These are phyloP conservation scores for Deilephila porcellus DNA, from an alignment of 2,888 invertebrate species.

Conservation along the genomic window DNA sequence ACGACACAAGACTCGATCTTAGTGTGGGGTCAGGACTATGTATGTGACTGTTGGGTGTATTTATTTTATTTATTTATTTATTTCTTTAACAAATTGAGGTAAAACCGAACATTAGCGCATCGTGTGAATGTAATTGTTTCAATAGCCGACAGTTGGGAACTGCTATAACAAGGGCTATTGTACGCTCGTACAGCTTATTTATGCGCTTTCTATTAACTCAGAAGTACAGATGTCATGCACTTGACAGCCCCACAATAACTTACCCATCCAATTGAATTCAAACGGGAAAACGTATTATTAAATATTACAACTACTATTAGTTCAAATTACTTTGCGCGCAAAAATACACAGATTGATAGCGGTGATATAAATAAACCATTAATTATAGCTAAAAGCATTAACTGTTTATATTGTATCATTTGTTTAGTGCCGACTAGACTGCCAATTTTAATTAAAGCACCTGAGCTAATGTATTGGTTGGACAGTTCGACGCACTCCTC, in stretches of 20 bases:
- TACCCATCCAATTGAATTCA: neutral
- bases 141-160: constrained; percentile 8
- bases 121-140: constrained; percentile 4
- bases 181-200: constrained; percentile 14
- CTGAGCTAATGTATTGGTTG: neutral
- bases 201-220: constrained; percentile 10
- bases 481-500: neutral
- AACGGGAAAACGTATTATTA: neutral
- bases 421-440: constrained; percentile 1
- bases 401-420: neutral
- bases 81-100: neutral
- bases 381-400: neutral
- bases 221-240: neutral
- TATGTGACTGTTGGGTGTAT: too few relatives aligned
- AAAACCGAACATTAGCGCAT: neutral
- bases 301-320: too few relatives aligned
- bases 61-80: too few relatives aligned
- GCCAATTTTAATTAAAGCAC: neutral
- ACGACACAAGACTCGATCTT: too few relatives aligned
- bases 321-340: too few relatives aligned
- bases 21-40: too few relatives aligned
- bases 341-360: too few relatives aligned
- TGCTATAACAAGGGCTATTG: constrained; percentile 2
- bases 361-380: too few relatives aligned
- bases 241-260: neutral